Conservation (phyloP, 2,113 vertebrate genomes). For the Apteryx owenii region DNA sequence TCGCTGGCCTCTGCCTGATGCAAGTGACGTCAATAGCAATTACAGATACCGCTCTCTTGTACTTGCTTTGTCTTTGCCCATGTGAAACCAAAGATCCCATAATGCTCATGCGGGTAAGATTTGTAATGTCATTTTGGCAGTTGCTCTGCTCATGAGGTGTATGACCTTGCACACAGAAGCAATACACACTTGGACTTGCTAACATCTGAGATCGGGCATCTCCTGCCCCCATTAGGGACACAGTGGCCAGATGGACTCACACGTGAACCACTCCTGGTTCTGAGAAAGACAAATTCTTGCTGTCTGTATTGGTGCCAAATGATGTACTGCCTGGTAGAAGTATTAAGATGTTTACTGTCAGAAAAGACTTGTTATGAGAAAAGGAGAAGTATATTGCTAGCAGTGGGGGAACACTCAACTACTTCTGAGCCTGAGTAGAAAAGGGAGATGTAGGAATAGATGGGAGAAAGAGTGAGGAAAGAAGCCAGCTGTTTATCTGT, state of each 20-base stretch:
- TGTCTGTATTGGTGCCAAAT: not conserved
- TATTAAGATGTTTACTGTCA: not conserved
- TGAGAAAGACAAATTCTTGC: not conserved
- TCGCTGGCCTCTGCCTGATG: not conserved
- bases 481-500: not conserved
- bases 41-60: not conserved
- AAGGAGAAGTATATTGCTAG: not conserved
- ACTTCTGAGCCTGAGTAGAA: not conserved
- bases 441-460: not conserved
- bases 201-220: not conserved
- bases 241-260: not conserved
- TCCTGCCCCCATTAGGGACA: no score
- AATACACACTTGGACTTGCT: accelerated
- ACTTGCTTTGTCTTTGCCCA: not conserved
- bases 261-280: not conserved
- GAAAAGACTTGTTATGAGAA: not conserved
- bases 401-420: not conserved
- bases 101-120: not conserved
- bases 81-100: not conserved
- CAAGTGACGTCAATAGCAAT: not conserved
- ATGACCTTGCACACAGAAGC: not conserved
- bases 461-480: not conserved
- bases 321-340: not conserved
- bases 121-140: not conserved
- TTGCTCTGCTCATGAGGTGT: not conserved